Evolutionary conservation across 2,888 invertebrate species (phyloP).

Genomic region (Xestoiulus laeticollis): DNA sequence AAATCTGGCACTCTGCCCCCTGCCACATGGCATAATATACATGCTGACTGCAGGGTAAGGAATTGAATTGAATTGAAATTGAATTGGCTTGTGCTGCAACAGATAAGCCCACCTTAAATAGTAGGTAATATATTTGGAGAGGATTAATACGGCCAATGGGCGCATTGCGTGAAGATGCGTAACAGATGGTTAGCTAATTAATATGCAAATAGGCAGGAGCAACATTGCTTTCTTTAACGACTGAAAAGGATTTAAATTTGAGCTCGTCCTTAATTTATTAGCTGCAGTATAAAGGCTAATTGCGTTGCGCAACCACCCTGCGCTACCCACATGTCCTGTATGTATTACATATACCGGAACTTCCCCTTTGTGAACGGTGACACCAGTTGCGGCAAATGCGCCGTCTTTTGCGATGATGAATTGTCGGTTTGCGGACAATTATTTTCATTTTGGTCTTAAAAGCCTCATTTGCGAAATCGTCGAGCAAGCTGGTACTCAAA

Average conservation of each 20-base stretch:
- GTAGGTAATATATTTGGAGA: background rate
- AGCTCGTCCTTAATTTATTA: conserved; percentile 14
- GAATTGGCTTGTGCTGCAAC: background rate
- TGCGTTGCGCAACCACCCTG: background rate
- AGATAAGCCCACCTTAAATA: background rate
- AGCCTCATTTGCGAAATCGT: background rate
- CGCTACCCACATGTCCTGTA: background rate
- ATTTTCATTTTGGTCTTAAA: conserved; percentile 21
- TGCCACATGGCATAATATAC: too few species aligned
- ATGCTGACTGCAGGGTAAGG: too few species aligned
- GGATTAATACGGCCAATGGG: background rate
- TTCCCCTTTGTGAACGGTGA: background rate
- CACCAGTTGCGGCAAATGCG: conserved; percentile 35
- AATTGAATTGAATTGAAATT: too few species aligned
- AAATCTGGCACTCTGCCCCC: too few species aligned
- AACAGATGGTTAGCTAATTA: conserved; percentile 41
- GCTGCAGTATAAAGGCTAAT: background rate
- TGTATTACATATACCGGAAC: background rate
- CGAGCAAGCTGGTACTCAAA: background rate
- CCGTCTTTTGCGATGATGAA: background rate
- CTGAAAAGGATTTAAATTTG: background rate
- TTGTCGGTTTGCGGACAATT: conserved; percentile 31
- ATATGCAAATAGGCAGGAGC: background rate
- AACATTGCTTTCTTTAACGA: conserved; percentile 22
- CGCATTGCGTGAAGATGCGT: background rate